Conservation (phyloP, 2,888 invertebrate genomes). For the Agapostemon virescens region DNA sequence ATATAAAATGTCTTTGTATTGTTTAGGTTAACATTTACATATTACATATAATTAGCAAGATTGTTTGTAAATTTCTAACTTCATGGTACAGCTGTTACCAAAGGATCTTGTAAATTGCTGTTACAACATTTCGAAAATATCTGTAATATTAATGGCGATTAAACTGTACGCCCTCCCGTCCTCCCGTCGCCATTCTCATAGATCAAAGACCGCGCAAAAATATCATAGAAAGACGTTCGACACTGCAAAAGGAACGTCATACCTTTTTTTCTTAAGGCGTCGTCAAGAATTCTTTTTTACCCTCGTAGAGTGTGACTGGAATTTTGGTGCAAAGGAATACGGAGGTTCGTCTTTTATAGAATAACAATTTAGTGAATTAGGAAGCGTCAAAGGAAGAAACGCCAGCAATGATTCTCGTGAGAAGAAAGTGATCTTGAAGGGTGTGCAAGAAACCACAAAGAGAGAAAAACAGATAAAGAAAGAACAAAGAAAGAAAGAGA, state of each 20-base stretch:
- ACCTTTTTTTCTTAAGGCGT: slow-evolving; percentile 22
- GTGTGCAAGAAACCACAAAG: slow-evolving; percentile 6
- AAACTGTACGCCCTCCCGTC: background rate
- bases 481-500: slow-evolving; percentile 24
- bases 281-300: slow-evolving; percentile 55
- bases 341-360: slow-evolving; percentile 67
- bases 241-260: background rate
- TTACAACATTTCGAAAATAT: background rate
- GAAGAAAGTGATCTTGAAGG: slow-evolving; percentile 31
- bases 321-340: slow-evolving; percentile 48
- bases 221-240: slow-evolving; percentile 8
- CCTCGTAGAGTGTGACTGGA: slow-evolving; percentile 15
- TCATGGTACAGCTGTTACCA: slow-evolving; percentile 25
- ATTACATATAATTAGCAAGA: too few species aligned
- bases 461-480: slow-evolving; percentile 3
- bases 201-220: slow-evolving; percentile 22
- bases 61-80: too few species aligned
- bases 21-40: too few species aligned
- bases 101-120: background rate
- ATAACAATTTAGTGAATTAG: slow-evolving; percentile 78
- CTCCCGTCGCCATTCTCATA: background rate
- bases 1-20: too few species aligned
- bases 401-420: slow-evolving; percentile 46
- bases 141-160: background rate
- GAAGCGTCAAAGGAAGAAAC: slow-evolving; percentile 69